A percentile compares a stretch with the other conserved stretches of the same genome.
Evolutionary conservation across 2,797 vertebrate species (phyloP).

Genomic region (Eulemur rubriventer): DNA sequence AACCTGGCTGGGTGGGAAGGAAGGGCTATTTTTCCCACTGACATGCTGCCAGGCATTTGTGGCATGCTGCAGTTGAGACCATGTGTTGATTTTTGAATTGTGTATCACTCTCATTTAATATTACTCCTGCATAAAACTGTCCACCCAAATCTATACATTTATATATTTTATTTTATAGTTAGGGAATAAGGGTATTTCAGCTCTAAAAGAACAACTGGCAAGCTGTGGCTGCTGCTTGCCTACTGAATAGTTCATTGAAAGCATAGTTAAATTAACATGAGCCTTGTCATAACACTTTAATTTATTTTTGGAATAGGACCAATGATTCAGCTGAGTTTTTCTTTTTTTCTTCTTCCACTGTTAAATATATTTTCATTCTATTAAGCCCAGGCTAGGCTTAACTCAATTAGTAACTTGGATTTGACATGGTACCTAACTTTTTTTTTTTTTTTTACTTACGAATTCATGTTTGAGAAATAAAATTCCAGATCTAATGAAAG

Average conservation of each 20-base stretch:
- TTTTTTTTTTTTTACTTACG: background rate
- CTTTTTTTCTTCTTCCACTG: background rate
- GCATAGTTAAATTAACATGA: constrained; percentile 51
- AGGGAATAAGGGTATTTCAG: constrained; percentile 23
- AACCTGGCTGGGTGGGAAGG: background rate
- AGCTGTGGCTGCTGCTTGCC: background rate
- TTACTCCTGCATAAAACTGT: constrained; percentile 30
- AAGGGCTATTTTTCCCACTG: background rate
- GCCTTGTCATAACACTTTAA: constrained; percentile 49
- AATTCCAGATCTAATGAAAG: background rate
- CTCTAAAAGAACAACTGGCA: constrained; percentile 42
- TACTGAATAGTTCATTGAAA: constrained; percentile 59
- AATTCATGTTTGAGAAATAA: background rate
- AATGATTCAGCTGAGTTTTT: background rate
- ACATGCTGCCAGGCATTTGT: background rate
- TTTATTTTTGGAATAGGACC: constrained; percentile 50
- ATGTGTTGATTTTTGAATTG: background rate
- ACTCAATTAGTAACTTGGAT: background rate
- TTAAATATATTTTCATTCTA: constrained; percentile 13
- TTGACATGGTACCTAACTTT: background rate
- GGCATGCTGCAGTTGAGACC: background rate
- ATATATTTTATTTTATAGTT: constrained; percentile 48
- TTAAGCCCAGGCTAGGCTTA: background rate
- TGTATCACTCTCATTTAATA: constrained; percentile 21
- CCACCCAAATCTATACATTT: constrained; percentile 16